Evolutionary conservation across 1,140 invertebrate genomes (phyloP), one percentile per base, ranked within the genome.

Genomic region (Drosophila biarmipes): DNA sequence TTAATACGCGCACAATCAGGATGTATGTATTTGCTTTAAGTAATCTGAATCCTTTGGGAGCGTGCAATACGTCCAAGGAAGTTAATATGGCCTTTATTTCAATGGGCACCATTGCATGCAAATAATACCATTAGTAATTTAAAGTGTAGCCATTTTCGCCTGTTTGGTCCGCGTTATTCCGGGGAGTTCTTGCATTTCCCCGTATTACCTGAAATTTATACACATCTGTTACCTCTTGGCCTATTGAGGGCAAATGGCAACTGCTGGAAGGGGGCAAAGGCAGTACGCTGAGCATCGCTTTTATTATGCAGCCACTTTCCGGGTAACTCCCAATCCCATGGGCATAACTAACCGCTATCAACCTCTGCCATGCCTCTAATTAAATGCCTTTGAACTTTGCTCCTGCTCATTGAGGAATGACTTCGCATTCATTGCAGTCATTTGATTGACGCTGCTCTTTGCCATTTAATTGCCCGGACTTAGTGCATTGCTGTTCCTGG

Each of bases 161-260:
- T 86, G 78, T 82, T 72, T 76, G 64, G 57, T 68, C 54, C 69
- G 71, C 84, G 82, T 82, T 87, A 79, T 81, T 81, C 66, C 71
- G 68, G 62, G 51, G 51, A 80, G 64, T 68, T 73, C 62, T 76
- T 62, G 37, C 55, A 40, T 77, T 77, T 49, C 48, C 78, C 57
- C 38, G 45, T 45, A 80, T 51, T 67, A 53, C 66, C 72, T 64
- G 49, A 67, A 67, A 72, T 73, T 77, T 72, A 77, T 62, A 72
- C 59, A 72, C 58, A 71, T 55, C 56, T 73, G 69, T 37, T 54
- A 63, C 69, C 58, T 73, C 56, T 35, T 29, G 43, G 43, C 29
- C 38, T 21, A 38, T 27, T 14, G 27, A 17, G 42, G 27, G 11
- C 14, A 27, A 35, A 15, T 14, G 45, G 19, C 11, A 19, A 40